These are phyloP conservation scores for Drosophila conformis DNA, from an alignment of 2,888 invertebrate species.

Conservation along the genomic window DNA sequence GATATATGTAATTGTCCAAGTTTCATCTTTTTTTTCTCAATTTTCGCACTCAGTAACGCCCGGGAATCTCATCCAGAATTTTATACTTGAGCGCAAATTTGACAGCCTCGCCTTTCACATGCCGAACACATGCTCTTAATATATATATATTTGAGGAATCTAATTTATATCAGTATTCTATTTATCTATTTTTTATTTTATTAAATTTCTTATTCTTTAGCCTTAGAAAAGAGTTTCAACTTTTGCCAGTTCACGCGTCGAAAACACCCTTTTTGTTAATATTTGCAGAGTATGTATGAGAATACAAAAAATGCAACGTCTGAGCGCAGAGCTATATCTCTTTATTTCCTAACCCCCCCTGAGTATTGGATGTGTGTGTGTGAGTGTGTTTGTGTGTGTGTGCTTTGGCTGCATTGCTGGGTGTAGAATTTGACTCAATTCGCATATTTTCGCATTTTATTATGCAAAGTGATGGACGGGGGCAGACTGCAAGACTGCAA, in stretches of 20 bases:
- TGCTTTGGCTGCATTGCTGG: constrained; percentile 55
- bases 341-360: constrained; percentile 31
- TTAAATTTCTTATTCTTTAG: neutral
- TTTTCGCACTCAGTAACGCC: neutral
- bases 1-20: neutral
- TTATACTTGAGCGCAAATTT: fast-evolving
- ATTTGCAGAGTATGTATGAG: neutral
- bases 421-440: constrained; percentile 68
- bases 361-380: constrained; percentile 26
- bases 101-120: fast-evolving
- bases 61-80: neutral
- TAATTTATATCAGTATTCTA: fast-evolving
- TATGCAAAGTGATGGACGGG: constrained; percentile 76
- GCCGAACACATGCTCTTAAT: neutral
- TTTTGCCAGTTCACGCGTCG: neutral
- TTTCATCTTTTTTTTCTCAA: neutral
- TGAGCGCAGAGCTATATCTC: constrained; percentile 28
- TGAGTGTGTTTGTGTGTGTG: constrained; percentile 28
- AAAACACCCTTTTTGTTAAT: neutral
- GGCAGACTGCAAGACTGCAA: constrained; percentile 51
- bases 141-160: neutral
- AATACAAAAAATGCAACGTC: constrained; percentile 35
- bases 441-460: constrained; percentile 82
- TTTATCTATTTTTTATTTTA: neutral
- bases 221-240: neutral